Conservation (phyloP, 2,797 vertebrate species). For the Onychomys torridus region DNA sequence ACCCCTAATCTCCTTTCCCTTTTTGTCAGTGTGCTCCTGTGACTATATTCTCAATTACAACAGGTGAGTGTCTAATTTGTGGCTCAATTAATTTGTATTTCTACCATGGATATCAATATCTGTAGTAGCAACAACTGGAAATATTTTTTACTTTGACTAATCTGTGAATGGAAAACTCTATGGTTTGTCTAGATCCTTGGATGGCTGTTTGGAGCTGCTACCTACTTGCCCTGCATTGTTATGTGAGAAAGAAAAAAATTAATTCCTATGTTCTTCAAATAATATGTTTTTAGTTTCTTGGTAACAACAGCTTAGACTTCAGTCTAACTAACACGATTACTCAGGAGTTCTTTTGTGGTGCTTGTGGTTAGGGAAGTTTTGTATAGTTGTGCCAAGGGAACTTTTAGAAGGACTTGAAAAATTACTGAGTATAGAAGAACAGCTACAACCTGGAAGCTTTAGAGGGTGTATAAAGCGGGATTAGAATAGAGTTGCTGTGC, state of each 20-base stretch:
- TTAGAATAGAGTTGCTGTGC: neutral
- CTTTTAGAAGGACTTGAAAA: neutral
- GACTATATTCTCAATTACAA: neutral
- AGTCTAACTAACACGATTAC: constrained; percentile 22
- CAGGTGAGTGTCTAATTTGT: neutral
- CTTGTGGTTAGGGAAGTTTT: neutral
- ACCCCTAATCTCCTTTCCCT: neutral
- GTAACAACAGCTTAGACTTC: neutral
- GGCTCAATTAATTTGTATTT: neutral
- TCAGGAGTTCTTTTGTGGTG: neutral
- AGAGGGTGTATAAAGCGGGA: neutral
- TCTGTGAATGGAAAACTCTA: neutral
- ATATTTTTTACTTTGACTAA: neutral
- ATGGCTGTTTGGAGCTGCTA: neutral
- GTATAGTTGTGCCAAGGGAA: neutral
- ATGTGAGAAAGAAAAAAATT: neutral
- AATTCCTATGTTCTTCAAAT: neutral
- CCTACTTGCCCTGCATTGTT: neutral
- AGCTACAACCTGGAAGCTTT: neutral
- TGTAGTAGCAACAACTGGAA: neutral
- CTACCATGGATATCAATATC: neutral
- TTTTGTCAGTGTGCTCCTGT: neutral
- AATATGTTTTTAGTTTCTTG: neutral
- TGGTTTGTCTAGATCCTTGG: neutral
- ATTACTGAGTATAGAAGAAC: neutral